Conservation (phyloP, 2,888 invertebrate species). For the Schrankia costaestrigalis region DNA sequence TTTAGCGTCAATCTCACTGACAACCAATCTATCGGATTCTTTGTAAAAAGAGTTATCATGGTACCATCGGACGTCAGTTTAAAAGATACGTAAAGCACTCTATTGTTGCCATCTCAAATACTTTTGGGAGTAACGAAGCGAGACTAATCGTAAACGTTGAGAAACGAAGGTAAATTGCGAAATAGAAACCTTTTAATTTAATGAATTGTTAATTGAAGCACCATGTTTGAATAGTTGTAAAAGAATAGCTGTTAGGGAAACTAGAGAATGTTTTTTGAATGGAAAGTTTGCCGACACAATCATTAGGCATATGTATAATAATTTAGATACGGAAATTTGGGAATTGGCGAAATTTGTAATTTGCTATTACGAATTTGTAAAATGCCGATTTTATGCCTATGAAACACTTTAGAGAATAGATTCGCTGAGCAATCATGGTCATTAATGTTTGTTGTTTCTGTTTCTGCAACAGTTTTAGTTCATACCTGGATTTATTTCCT, state of each 20-base stretch:
- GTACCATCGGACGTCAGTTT: slow-evolving; percentile 20
- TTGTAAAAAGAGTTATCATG: slow-evolving; percentile 33
- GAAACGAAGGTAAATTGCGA: slow-evolving; percentile 16
- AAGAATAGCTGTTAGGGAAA: neutral
- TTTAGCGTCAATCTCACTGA: slow-evolving; percentile 33
- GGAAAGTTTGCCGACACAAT: no score
- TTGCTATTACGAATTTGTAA: no score
- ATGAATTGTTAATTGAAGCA: slow-evolving; percentile 5
- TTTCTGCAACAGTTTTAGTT: no score
- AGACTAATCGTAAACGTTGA: slow-evolving; percentile 22
- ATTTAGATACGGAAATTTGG: no score
- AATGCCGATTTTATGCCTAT: no score
- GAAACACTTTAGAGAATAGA: no score
- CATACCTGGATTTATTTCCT: no score
- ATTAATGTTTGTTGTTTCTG: no score
- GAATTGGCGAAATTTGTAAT: no score
- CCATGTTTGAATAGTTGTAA: neutral
- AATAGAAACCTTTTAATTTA: slow-evolving; percentile 12
- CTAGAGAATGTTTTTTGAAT: no score
- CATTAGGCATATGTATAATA: no score
- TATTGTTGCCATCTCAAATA: slow-evolving; percentile 28
- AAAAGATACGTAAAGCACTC: slow-evolving; percentile 17
- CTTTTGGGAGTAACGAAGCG: slow-evolving; percentile 27
- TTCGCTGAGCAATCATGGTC: no score
- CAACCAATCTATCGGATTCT: slow-evolving; percentile 32